phyloP scores from a whole-genome alignment of 2,888 invertebrate genomes.

The Drosophila longiperda region DNA sequence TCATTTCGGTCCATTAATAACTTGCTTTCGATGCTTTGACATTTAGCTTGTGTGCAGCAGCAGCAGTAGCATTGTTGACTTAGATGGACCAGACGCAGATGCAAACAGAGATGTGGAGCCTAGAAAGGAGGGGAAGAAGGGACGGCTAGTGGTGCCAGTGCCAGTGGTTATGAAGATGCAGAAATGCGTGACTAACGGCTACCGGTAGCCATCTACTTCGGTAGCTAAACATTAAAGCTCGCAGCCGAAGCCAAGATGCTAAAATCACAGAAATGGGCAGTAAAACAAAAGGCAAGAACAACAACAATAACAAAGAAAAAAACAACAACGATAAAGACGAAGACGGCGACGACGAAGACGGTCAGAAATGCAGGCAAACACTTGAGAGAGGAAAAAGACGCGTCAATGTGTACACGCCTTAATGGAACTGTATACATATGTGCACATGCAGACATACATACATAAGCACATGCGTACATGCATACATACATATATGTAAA shows the following conservation, averaged over 20 bases:
- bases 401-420: constrained; percentile 84
- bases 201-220: constrained; percentile 80
- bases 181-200: constrained; percentile 82
- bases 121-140: background rate
- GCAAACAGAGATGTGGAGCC: constrained; percentile 26
- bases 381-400: constrained; percentile 74
- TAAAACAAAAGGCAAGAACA: constrained; percentile 70
- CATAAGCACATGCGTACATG: background rate
- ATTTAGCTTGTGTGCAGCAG: constrained; percentile 57
- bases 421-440: constrained; percentile 82
- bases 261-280: constrained; percentile 72
- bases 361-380: constrained; percentile 77
- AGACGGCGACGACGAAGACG: constrained; percentile 35
- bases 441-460: constrained; percentile 9
- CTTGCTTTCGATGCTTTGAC: constrained; percentile 74
- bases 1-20: constrained; percentile 69
- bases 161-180: constrained; percentile 64
- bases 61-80: constrained; percentile 62
- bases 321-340: constrained; percentile 18
- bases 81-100: constrained; percentile 34
- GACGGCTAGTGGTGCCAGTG: constrained; percentile 14
- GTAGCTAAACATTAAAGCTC: constrained; percentile 75
- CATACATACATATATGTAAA: constrained; percentile 3
- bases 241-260: constrained; percentile 58
- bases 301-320: constrained; percentile 12